phyloP scores from a whole-genome alignment of 2,113 vertebrate genomes.

The Barbus barbus region DNA sequence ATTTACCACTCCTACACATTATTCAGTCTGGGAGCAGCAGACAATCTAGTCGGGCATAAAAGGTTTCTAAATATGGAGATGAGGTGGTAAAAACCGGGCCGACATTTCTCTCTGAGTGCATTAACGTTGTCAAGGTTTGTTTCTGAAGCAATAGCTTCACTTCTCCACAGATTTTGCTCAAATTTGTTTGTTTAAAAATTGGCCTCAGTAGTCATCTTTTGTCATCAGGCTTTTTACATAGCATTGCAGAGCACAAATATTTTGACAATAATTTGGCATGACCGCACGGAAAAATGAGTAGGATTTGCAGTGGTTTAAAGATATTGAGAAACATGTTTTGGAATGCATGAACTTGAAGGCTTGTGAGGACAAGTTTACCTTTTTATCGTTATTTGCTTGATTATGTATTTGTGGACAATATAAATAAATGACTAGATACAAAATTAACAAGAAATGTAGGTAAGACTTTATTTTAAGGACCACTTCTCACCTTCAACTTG shows the following conservation, averaged over 20 bases:
- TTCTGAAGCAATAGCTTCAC: conserved; percentile 31
- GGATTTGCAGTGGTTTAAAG: background rate
- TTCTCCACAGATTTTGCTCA: conserved; percentile 15
- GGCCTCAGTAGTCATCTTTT: conserved; percentile 28
- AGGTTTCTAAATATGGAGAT: conserved; percentile 47
- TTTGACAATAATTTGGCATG: conserved; percentile 29
- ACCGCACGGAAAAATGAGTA: background rate
- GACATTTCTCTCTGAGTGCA: conserved; percentile 28
- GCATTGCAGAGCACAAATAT: conserved; percentile 9
- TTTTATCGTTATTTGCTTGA: background rate
- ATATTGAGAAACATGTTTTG: background rate
- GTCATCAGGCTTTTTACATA: conserved; percentile 26
- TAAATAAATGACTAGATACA: background rate
- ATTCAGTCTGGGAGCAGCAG: conserved; percentile 18
- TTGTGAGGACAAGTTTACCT: background rate
- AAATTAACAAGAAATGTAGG: background rate
- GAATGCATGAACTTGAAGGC: too few species aligned
- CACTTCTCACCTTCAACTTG: too few species aligned
- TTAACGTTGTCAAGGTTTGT: conserved; percentile 33
- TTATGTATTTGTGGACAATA: background rate
- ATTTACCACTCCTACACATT: conserved; percentile 38
- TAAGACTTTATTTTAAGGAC: too few species aligned
- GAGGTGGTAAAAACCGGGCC: conserved; percentile 8
- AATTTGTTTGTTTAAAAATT: conserved; percentile 27
- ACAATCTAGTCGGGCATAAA: conserved; percentile 30